phyloP scores from a whole-genome alignment of 2,888 invertebrate species.

The Scaptomyza flava region DNA sequence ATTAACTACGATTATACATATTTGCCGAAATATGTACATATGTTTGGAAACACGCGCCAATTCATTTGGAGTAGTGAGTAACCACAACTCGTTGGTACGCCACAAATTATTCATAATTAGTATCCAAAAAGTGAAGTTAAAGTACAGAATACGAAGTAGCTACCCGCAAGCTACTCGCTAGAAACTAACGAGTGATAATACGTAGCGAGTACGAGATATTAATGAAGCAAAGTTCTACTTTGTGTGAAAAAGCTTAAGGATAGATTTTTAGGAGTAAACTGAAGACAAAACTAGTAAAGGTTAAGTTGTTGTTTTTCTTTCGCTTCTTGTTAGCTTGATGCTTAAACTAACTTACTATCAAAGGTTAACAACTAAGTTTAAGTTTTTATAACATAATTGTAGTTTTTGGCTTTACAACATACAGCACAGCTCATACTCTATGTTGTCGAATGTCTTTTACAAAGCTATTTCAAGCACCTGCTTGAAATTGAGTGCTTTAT shows the following conservation, averaged over 20 bases:
- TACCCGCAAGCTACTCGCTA: neutral
- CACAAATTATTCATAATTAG: neutral
- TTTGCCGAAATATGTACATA: conserved; percentile 9
- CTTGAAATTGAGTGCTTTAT: neutral
- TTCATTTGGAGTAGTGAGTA: neutral
- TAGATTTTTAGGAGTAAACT: no score
- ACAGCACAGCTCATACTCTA: neutral
- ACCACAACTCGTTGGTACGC: neutral
- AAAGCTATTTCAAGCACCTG: neutral
- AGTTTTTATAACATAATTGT: neutral
- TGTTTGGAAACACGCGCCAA: conserved; percentile 20
- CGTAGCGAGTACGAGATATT: neutral
- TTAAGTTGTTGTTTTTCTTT: neutral
- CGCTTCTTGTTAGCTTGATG: neutral
- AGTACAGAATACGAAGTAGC: neutral
- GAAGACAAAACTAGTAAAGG: neutral
- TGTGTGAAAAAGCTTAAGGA: no score
- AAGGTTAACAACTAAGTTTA: neutral
- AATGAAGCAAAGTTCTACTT: neutral
- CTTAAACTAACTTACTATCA: neutral
- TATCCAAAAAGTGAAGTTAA: neutral
- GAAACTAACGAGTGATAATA: neutral
- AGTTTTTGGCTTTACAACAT: neutral
- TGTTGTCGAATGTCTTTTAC: neutral
- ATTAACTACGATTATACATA: conserved; percentile 22